Base-by-base conservation (phyloP, 2,888 invertebrate genomes). In the Dasypogon diadema region DNA sequence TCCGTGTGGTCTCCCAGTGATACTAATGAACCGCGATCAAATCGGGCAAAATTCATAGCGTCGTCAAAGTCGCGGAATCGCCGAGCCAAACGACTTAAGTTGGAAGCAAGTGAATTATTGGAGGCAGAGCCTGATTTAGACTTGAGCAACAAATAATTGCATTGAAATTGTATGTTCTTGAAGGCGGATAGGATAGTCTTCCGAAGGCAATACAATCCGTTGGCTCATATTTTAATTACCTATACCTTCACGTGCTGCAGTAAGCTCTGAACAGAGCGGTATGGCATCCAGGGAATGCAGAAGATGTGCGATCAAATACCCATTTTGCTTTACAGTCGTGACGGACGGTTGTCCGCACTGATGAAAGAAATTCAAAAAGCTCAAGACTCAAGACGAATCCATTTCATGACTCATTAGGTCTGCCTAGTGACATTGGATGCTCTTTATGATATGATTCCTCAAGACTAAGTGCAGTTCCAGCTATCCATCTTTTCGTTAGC, bases 371-470 rank as follows among this genome's bases (percentile, higher is more conserved):
- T 24, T 48, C n/a, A 37, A 42, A 46, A 24, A 42, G 37, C 48
- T 48, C 24, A 34, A 42, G 24, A 18, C 63, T 63, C 42, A 42
- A 63, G 42, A 48, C 65, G 42, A 70, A 70, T 70, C 70, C 70
- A 70, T 70, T 70, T 54, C 51, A 70, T 70, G 70, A 70, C 54
- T 70, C 70, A 70, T 70, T 70, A 54, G 18, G 54, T 70, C 54
- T 18, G 18, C 54, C 22, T 48, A 54, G 48, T 48, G 65, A 68
- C 48, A 68, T 37, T 48, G 46, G 48, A 68, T 54, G 65, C 48
- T 68, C 24, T 34, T 48, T 48, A 2, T 22, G 48, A 26, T 24
- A 48, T 24, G 65, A 46, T 68, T 46, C 65, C 48, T 68, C 65
- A 48, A 48, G 48, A 48, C 65, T 48, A 26, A 30, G 54, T 34